These are phyloP conservation scores for Lagorchestes hirsutus DNA, from an alignment of 2,797 vertebrate genomes.

Conservation along the genomic window DNA sequence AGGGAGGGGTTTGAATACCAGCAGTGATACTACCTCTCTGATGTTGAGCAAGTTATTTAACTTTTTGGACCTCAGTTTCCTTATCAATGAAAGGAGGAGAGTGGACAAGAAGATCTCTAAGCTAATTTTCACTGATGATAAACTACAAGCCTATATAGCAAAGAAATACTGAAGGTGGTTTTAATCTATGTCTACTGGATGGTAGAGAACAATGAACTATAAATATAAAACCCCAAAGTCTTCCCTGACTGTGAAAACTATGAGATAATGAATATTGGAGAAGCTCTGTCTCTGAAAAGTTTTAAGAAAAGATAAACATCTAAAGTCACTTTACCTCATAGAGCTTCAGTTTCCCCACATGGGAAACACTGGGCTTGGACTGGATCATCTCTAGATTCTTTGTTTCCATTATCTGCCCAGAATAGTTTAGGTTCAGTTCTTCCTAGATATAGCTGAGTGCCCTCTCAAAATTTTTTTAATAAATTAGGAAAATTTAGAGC, in stretches of 20 bases:
- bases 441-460: background rate
- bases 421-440: background rate
- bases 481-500: background rate
- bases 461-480: background rate
- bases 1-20: background rate
- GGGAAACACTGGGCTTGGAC: background rate
- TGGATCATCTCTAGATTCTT: background rate
- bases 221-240: background rate
- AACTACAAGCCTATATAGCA: background rate
- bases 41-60: background rate
- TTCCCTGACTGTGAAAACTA: too few relatives aligned
- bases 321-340: background rate
- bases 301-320: background rate
- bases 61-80: background rate
- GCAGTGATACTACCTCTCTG: background rate
- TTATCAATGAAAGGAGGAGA: background rate
- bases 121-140: background rate
- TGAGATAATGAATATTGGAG: background rate
- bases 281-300: background rate
- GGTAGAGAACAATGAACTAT: background rate
- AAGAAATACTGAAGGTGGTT: background rate
- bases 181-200: background rate
- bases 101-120: background rate
- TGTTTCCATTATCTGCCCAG: background rate
- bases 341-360: background rate